Base-by-base conservation (phyloP, 1,140 invertebrate species). In the Amphibalanus amphitrite region DNA sequence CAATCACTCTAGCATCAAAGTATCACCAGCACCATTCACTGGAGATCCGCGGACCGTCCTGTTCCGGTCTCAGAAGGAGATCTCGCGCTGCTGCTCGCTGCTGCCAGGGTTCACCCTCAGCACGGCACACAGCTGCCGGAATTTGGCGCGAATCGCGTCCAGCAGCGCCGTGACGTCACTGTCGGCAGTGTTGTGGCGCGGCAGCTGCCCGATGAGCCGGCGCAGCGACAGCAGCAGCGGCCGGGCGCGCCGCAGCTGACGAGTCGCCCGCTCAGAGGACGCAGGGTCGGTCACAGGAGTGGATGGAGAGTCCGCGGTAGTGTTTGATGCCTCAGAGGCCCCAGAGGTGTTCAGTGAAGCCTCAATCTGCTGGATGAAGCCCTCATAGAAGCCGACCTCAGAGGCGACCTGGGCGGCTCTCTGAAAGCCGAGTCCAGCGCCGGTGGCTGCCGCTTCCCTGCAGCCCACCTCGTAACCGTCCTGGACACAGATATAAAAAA, bases 91-190 rank as follows among this genome's bases (percentile, higher is more conserved):
- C 47, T 59, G 33, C 72, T 30, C 40, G 30, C 68, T 29, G 25
- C 28, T 38, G 28, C 29, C 47, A 23, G 70, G 69, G 47, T n/a
- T 69, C 59, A 86, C 83, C 80, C 88, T 89, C 20, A 87, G 78
- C 26, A 87, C 76, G 0, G 87, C 83, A 78, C 86, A 87, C n/a
- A 87, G 79, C 75, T 86, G 86, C 71, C 85, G 87, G 78, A 85
- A 89, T 69, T 86, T 83, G 3, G 82, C 84, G 76, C 88, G 84
- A 59, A 90, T 86, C 59, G 80, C 79, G 73, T 88, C 84, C 26
- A 86, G 77, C 33, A 80, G 77, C n/a, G 79, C 81, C 70, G 86
- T 76, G 74, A 89, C 84, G 77, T 91, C 87, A 33, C 83, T 77
- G 0, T 85, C 80, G 6, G 13, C 1, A 1, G 13, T 59, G 47